A percentile compares a stretch with the other conserved stretches of the same genome.
These are phyloP conservation scores for Antheraea yamamai DNA, from an alignment of 2,888 invertebrate species.

Conservation along the genomic window DNA sequence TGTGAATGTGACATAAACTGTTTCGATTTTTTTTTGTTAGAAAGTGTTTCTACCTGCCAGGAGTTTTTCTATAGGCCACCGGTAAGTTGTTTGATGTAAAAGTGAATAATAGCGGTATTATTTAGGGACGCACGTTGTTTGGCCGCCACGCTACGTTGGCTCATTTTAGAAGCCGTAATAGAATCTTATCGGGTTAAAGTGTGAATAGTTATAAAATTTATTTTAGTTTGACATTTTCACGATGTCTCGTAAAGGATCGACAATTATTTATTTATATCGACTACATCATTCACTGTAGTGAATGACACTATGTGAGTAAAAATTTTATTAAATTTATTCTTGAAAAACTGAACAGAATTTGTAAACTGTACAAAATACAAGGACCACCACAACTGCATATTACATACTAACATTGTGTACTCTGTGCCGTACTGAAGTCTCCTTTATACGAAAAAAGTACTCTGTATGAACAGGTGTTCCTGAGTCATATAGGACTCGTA, in stretches of 20 bases:
- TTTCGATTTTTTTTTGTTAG: slow-evolving; percentile 45
- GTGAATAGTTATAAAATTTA: not conserved
- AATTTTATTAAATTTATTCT: not conserved
- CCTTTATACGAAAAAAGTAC: not conserved
- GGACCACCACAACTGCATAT: not conserved
- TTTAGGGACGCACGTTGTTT: slow-evolving; percentile 49
- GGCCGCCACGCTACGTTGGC: slow-evolving; percentile 25
- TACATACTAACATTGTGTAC: not conserved
- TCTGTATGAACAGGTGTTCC: slow-evolving; percentile 4
- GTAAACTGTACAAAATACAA: not conserved
- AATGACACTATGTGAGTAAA: not conserved
- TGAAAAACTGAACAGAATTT: not conserved
- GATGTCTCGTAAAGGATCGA: not conserved
- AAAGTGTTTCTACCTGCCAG: slow-evolving; percentile 58
- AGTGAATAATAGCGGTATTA: slow-evolving; percentile 57
- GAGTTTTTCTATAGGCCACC: slow-evolving; percentile 58
- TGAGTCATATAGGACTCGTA: not conserved
- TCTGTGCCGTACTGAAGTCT: not conserved
- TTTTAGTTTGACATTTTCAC: not conserved
- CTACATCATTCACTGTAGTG: not conserved
- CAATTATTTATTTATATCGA: not conserved
- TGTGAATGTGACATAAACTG: slow-evolving; percentile 36
- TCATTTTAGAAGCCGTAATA: slow-evolving; percentile 29
- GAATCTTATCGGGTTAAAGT: slow-evolving; percentile 14
- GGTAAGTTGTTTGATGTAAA: slow-evolving; percentile 62